Evolutionary conservation across 2,888 invertebrate species (phyloP).

Genomic region (Pycnomerus fuliginosus): DNA sequence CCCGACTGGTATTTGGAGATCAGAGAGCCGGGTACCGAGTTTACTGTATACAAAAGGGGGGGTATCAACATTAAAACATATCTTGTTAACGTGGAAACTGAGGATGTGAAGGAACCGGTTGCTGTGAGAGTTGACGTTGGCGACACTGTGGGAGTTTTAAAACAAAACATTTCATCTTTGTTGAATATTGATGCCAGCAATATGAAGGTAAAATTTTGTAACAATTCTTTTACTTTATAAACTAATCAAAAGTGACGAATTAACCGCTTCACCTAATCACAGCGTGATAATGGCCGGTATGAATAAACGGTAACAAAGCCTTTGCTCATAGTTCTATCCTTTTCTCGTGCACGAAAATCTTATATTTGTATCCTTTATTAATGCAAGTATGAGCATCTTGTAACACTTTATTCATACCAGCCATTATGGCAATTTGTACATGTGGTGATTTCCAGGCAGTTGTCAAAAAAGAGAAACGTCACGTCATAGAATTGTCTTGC

Average conservation of each 20-base stretch:
- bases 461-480: no score
- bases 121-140: conserved; percentile 60
- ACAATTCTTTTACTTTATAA: background rate
- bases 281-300: no score
- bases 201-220: conserved; percentile 41
- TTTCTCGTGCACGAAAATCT: background rate
- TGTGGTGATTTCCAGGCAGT: no score
- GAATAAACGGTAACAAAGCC: no score
- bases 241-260: background rate
- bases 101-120: conserved; percentile 63
- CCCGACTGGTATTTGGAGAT: conserved; percentile 69
- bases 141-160: conserved; percentile 60
- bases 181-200: conserved; percentile 51
- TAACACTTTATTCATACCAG: no score
- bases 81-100: conserved; percentile 60
- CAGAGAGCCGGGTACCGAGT: conserved; percentile 58
- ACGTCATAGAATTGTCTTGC: no score
- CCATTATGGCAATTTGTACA: no score
- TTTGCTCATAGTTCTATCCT: no score
- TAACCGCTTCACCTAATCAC: no score
- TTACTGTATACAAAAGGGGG: conserved; percentile 63
- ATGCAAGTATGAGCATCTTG: no score
- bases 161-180: conserved; percentile 56
- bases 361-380: no score
- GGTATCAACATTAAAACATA: conserved; percentile 64